Conservation (phyloP, 2,113 vertebrate species). For the Probosciger aterrimus region DNA sequence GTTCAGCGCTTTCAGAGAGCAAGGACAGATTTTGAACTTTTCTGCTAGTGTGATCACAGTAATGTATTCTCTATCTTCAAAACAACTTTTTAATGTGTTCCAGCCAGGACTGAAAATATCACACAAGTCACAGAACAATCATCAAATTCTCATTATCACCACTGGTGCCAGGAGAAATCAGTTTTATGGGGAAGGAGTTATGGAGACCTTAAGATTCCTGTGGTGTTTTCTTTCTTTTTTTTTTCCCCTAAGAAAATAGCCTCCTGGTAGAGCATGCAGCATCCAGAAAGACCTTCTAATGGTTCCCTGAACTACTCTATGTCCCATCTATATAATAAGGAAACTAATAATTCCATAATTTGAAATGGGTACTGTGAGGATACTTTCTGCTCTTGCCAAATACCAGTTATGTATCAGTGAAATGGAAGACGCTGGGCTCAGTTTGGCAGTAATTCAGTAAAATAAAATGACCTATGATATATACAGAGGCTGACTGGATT, state of each 20-base stretch:
- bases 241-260: background rate
- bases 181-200: slow-evolving; percentile 43
- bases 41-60: slow-evolving; percentile 41
- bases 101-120: slow-evolving; percentile 50
- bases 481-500: background rate
- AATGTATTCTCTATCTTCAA: slow-evolving; percentile 45
- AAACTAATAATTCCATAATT: slow-evolving; percentile 61
- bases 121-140: slow-evolving; percentile 50
- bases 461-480: background rate
- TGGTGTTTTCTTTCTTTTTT: background rate
- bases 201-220: slow-evolving; percentile 34
- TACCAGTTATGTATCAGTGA: slow-evolving; percentile 30
- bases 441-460: slow-evolving; percentile 41
- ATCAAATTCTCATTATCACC: slow-evolving; percentile 58
- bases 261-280: background rate
- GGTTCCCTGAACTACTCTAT: slow-evolving; percentile 36
- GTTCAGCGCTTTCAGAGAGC: slow-evolving; percentile 1
- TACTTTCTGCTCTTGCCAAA: slow-evolving; percentile 42
- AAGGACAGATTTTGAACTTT: slow-evolving; percentile 28
- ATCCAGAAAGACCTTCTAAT: slow-evolving; percentile 37
- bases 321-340: slow-evolving; percentile 44
- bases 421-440: slow-evolving; percentile 24
- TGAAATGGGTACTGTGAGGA: slow-evolving; percentile 35
- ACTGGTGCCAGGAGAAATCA: slow-evolving; percentile 19
- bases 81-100: slow-evolving; percentile 54